Base-by-base conservation (phyloP, 2,797 vertebrate species). In the Champsocephalus gunnari region DNA sequence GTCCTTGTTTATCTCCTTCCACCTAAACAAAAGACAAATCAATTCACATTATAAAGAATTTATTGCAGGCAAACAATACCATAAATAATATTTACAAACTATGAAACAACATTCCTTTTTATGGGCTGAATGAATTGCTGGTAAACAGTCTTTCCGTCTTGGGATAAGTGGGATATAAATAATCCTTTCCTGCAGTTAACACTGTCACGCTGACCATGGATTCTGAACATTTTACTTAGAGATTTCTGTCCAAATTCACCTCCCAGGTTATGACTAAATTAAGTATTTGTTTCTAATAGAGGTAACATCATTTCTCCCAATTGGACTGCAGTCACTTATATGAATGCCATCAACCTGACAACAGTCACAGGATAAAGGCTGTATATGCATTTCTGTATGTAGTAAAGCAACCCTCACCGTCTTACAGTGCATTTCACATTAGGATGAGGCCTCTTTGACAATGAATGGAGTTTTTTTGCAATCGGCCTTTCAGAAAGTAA, bases 1-100 rank as follows among this genome's bases (percentile, higher is more conserved):
- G 17, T 54, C 21, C n/a, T 0, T 3, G 12, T 21, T 0, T 7
- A 43, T 11, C 8, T 34, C 9, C 13, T 48, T 63, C 54, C 19
- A 55, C 11, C 4, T 28, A 11, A 74, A 68, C 48, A 67, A 16
- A 38, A 71, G 32, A 78, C 38, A 73, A 68, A 80, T 59, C 65
- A 75, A 68, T 5, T 80, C 66, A 87, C 72, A 87, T 94, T 92
- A 91, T 89, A 90, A 94, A 95, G 92, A 80, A 89, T 94, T 96
- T 95, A 96, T 95, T 95, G 93, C 93, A 95, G 88, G 93, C 94
- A 95, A 93, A 93, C 81, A 91, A 91, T 86, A 82, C 88, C 88
- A 92, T 93, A 93, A 95, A 94, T 93, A 90, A 94, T 93, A 96
- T 95, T 87, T 94, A 95, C 93, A 94, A 91, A 90, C 89, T 93